These are phyloP conservation scores for Oscheius sp. DNA, from an alignment of 2,888 invertebrate species.

Conservation along the genomic window DNA sequence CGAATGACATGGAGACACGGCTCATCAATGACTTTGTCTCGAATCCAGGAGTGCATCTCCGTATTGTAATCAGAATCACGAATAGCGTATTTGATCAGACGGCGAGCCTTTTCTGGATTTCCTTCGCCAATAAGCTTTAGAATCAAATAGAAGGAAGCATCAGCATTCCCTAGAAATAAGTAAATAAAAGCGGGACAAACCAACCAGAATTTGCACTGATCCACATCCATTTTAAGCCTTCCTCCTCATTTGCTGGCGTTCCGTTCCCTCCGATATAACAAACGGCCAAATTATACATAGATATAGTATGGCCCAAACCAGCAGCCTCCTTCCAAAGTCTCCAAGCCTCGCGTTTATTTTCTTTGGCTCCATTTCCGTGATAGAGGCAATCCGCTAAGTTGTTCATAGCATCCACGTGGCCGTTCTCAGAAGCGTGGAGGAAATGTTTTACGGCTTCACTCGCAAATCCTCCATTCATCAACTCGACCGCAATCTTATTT, in stretches of 20 bases:
- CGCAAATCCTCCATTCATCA: conserved; percentile 1
- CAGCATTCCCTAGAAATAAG: conserved; percentile 28
- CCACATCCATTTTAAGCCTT: conserved; percentile 28
- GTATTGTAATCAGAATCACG: conserved; percentile 14
- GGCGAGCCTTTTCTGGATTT: neutral
- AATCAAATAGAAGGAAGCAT: conserved; percentile 29
- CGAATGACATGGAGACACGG: neutral
- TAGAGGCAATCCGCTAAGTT: conserved; percentile 29
- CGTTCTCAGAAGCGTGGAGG: conserved; percentile 24
- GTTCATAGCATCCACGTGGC: conserved; percentile 26
- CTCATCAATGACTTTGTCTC: conserved; percentile 18
- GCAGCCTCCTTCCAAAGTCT: conserved; percentile 21
- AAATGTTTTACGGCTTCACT: conserved; percentile 4
- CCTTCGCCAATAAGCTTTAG: conserved; percentile 18
- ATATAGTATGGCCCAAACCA: neutral
- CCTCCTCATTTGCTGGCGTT: conserved; percentile 5
- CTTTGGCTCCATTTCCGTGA: conserved; percentile 21
- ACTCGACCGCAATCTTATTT: conserved; percentile 8
- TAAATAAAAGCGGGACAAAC: neutral
- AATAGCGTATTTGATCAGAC: neutral
- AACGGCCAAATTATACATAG: conserved; percentile 25
- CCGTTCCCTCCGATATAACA: conserved; percentile 24
- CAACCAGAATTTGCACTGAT: conserved; percentile 25
- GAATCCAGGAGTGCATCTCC: conserved; percentile 25
- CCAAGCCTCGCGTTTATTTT: conserved; percentile 26